Evolutionary conservation across 2,113 vertebrate species (phyloP).

Genomic region (Erythrolamprus reginae): DNA sequence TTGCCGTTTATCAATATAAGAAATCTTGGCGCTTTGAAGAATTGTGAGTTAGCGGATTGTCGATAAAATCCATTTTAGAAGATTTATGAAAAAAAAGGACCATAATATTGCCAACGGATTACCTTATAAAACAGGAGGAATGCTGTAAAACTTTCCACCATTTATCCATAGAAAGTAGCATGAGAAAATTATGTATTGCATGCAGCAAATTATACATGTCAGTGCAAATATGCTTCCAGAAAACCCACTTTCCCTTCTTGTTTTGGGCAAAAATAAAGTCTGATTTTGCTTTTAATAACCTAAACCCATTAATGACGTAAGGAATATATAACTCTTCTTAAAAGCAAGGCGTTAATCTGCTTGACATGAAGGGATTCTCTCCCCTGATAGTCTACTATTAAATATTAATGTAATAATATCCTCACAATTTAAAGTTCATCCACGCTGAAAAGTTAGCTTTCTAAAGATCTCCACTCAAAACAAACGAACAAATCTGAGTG

Average conservation of each 20-base stretch:
- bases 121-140: slow-evolving; percentile 17
- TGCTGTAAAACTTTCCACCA: slow-evolving; percentile 26
- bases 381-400: neutral
- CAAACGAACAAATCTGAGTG: neutral
- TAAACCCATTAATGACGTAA: neutral
- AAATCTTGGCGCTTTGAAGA: slow-evolving; percentile 26
- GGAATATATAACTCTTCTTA: neutral
- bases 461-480: accelerated
- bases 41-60: slow-evolving; percentile 34
- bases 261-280: neutral
- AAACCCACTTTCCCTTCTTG: neutral
- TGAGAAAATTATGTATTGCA: neutral
- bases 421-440: slow-evolving; percentile 9
- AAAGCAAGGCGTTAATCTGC: neutral
- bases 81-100: slow-evolving; percentile 40
- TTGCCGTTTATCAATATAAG: slow-evolving; percentile 33
- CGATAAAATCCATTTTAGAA: slow-evolving; percentile 40
- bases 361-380: neutral
- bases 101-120: slow-evolving; percentile 43
- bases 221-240: neutral
- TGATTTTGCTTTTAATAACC: slow-evolving; percentile 1
- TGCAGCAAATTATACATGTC: slow-evolving; percentile 9
- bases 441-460: neutral
- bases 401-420: neutral
- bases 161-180: neutral